Percentiles rank a stretch among this genome's conserved stretches.
Conservation (phyloP, 2,797 vertebrate genomes). For the Brachymystax lenok region DNA sequence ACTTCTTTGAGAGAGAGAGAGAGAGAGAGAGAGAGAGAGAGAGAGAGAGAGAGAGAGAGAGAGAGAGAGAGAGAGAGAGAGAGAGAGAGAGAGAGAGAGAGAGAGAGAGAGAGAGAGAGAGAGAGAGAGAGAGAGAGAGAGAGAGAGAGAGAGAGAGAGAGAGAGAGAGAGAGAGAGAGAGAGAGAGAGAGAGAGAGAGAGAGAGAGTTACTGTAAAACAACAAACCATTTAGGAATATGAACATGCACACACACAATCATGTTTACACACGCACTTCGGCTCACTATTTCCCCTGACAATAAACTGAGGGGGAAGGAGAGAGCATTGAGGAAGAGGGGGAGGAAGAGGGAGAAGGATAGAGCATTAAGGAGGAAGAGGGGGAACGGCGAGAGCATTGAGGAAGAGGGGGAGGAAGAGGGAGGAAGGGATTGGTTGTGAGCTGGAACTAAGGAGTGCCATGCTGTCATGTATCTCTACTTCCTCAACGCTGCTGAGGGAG, state of each 20-base stretch:
- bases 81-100: too few species aligned
- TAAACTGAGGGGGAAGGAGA: too few species aligned
- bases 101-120: too few species aligned
- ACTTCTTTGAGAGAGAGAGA: not conserved
- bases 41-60: too few species aligned
- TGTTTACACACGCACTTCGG: not conserved
- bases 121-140: too few species aligned
- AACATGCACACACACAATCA: not conserved
- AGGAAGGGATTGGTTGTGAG: not conserved
- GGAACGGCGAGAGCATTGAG: not conserved
- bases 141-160: too few species aligned
- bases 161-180: too few species aligned
- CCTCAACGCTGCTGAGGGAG: constrained; percentile 53
- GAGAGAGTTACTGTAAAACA: constrained; percentile 79
- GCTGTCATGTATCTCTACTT: constrained; percentile 61
- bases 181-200: constrained; percentile 64
- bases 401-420: too few species aligned
- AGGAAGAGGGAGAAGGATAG: not conserved
- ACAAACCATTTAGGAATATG: constrained; percentile 63
- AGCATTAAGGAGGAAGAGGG: not conserved
- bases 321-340: not conserved
- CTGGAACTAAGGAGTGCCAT: constrained; percentile 1
- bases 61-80: too few species aligned
- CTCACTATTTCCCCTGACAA: not conserved
- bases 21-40: too few species aligned